Evolutionary conservation across 2,113 vertebrate genomes (phyloP).

Genomic region (Scomber scombrus): DNA sequence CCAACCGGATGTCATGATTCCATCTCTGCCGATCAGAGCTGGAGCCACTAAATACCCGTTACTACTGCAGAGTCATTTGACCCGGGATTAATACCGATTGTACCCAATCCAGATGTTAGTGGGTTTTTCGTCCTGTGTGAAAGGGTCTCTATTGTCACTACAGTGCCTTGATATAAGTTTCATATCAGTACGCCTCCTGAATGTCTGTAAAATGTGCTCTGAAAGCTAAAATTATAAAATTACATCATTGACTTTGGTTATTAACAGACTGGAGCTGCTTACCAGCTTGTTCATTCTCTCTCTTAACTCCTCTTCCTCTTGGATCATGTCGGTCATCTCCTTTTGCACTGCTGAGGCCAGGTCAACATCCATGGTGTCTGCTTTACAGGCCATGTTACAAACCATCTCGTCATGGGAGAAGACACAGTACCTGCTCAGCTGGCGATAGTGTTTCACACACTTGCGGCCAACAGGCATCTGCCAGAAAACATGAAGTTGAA

Average conservation of each 20-base stretch:
- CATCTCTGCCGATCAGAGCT: no score
- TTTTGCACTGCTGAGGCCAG: slow-evolving; percentile 91
- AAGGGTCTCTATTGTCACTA: not conserved
- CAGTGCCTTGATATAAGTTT: not conserved
- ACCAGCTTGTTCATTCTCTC: slow-evolving; percentile 90
- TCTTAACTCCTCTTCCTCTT: slow-evolving; percentile 89
- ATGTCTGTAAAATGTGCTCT: not conserved
- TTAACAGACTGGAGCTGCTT: slow-evolving; percentile 61
- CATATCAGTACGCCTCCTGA: not conserved
- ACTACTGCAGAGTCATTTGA: no score
- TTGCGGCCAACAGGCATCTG: slow-evolving; percentile 93
- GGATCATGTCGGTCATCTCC: slow-evolving; percentile 91
- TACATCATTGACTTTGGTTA: not conserved
- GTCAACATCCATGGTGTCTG: slow-evolving; percentile 88
- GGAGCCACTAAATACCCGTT: no score
- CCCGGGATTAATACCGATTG: no score
- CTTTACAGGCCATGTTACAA: slow-evolving; percentile 94
- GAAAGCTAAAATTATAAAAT: not conserved
- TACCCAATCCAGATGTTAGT: no score
- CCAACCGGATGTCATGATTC: no score
- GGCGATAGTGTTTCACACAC: slow-evolving; percentile 94
- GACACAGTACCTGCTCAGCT: slow-evolving; percentile 95
- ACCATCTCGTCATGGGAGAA: slow-evolving; percentile 99
- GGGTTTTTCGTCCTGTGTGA: no score
- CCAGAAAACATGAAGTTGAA: not conserved